Evolutionary conservation across 2,888 invertebrate species (phyloP).

Genomic region (Ophraella communa): DNA sequence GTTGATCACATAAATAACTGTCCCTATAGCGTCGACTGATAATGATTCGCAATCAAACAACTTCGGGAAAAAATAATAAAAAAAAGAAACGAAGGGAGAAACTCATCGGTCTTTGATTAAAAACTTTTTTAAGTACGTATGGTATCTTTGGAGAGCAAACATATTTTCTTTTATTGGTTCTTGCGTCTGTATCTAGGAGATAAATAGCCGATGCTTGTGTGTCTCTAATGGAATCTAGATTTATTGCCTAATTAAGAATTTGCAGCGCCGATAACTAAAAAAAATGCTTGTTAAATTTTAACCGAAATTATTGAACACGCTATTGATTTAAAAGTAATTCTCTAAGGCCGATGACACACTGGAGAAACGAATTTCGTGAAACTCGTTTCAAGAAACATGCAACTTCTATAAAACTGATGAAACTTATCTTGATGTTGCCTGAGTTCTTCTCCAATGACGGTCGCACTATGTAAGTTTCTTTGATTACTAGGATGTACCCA

Average conservation of each 20-base stretch:
- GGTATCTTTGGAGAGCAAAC: constrained; percentile 9
- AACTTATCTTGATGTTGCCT: no score
- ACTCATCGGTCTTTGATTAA: constrained; percentile 27
- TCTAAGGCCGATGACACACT: no score
- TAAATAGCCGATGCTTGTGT: constrained; percentile 2
- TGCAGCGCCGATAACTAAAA: background rate
- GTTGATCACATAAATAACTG: constrained; percentile 30
- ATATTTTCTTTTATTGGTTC: constrained; percentile 17
- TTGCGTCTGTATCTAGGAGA: constrained; percentile 8
- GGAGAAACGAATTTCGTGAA: no score
- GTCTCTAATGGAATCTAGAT: constrained; percentile 9
- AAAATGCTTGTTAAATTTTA: constrained; percentile 1
- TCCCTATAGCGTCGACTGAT: constrained; percentile 14
- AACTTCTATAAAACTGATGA: no score
- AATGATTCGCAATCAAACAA: constrained; percentile 29
- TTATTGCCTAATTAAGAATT: constrained; percentile 22
- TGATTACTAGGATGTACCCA: no score
- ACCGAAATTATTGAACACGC: background rate
- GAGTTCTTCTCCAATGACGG: no score
- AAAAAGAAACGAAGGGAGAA: constrained; percentile 10
- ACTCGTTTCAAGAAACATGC: no score
- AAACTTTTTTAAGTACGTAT: constrained; percentile 21
- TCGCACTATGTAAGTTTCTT: no score
- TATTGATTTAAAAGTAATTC: no score
- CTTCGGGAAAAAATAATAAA: constrained; percentile 11